Conservation (phyloP, 2,113 vertebrate genomes). For the Oceanites oceanicus region DNA sequence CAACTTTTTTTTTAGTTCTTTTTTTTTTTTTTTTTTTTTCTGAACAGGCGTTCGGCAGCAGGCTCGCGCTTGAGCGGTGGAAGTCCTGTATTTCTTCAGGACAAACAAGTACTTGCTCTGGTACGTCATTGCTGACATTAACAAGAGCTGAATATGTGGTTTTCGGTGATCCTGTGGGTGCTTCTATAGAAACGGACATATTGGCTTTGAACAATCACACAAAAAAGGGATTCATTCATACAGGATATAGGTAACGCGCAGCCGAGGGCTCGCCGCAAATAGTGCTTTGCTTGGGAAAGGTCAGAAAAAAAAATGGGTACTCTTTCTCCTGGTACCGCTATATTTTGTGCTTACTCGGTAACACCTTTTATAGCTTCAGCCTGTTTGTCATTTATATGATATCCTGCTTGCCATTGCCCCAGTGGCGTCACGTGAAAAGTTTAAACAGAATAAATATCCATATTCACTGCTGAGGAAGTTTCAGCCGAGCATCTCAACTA, state of each 20-base stretch:
- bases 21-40: not conserved
- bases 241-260: conserved; percentile 45
- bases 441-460: rapidly evolving
- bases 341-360: conserved; percentile 49
- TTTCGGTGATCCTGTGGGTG: conserved; percentile 57
- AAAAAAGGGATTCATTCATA: conserved; percentile 51
- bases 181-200: conserved; percentile 54
- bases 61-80: not conserved
- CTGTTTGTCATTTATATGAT: not conserved
- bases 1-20: conserved; percentile 66
- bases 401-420: not conserved
- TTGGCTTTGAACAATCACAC: conserved; percentile 37
- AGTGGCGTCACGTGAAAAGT: rapidly evolving
- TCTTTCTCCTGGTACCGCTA: not conserved
- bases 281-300: conserved; percentile 18
- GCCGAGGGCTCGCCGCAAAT: not conserved
- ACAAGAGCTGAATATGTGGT: conserved; percentile 52
- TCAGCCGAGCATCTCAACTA: not conserved
- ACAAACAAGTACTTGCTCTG: conserved; percentile 51
- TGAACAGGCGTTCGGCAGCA: conserved; percentile 14
- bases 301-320: not conserved
- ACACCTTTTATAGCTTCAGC: not conserved
- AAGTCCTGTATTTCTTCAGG: conserved; percentile 61
- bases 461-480: not conserved
- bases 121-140: conserved; percentile 68